Evolutionary conservation across 2,113 vertebrate species (phyloP).

Genomic region (Eptesicus fuscus): DNA sequence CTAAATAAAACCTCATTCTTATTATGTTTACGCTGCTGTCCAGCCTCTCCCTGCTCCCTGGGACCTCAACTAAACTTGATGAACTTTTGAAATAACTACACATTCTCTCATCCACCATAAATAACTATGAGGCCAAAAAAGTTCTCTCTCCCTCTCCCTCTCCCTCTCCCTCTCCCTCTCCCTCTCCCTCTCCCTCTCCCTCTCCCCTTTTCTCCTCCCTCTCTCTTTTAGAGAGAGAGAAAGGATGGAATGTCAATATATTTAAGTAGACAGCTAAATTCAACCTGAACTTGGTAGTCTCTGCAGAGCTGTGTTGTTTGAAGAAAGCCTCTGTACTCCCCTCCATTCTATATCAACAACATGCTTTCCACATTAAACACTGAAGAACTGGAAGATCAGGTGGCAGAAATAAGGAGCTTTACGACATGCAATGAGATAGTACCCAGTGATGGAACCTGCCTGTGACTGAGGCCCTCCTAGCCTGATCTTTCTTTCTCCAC

Average conservation of each 20-base stretch:
- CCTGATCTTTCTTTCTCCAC: background rate
- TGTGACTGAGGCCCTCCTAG: rapidly evolving
- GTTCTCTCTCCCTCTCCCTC: too few species aligned
- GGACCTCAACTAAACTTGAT: background rate
- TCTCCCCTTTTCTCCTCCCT: too few species aligned
- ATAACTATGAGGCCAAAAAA: background rate
- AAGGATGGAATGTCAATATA: background rate
- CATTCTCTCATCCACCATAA: background rate
- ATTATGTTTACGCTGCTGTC: background rate
- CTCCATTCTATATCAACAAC: background rate
- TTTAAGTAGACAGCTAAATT: background rate
- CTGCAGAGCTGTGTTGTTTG: background rate
- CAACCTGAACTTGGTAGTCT: background rate
- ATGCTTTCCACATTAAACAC: background rate
- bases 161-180: too few species aligned
- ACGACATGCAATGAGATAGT: rapidly evolving
- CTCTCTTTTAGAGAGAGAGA: background rate
- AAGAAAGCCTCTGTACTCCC: background rate
- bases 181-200: too few species aligned
- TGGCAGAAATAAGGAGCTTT: background rate
- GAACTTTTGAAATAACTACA: background rate
- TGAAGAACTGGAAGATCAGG: background rate
- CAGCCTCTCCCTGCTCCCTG: background rate
- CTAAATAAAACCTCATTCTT: background rate
- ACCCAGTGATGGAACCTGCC: background rate